Percentiles rank a stretch among this genome's conserved stretches.
Conservation (phyloP, 2,113 vertebrate species). For the Neomonachus schauinslandi region DNA sequence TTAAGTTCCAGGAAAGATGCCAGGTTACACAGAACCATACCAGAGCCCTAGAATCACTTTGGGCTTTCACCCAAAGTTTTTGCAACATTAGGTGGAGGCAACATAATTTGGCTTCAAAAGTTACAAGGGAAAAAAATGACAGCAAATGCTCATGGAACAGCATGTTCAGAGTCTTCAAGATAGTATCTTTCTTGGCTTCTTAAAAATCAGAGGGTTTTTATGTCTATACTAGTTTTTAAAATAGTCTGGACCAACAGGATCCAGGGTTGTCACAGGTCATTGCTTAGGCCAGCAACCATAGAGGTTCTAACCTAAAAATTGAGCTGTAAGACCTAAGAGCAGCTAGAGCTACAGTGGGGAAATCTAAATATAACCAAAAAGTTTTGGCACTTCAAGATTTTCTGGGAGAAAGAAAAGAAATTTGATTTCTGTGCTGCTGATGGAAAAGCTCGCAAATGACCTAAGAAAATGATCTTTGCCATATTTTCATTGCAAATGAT, state of each 20-base stretch:
- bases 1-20: constrained; percentile 73
- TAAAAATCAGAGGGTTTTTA: constrained; percentile 31
- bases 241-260: constrained; percentile 4
- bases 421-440: constrained; percentile 59
- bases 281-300: constrained; percentile 6
- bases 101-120: constrained; percentile 71
- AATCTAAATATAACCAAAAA: constrained; percentile 62
- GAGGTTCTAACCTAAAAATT: constrained; percentile 21
- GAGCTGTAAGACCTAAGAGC: background rate
- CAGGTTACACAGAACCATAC: constrained; percentile 75
- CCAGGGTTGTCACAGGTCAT: background rate
- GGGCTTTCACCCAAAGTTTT: constrained; percentile 73
- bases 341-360: constrained; percentile 50
- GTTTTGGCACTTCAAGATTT: constrained; percentile 55
- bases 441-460: constrained; percentile 59
- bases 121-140: constrained; percentile 49
- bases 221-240: constrained; percentile 36
- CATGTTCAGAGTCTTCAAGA: constrained; percentile 57
- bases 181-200: constrained; percentile 52
- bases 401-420: constrained; percentile 59
- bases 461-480: constrained; percentile 52
- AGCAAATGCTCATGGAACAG: constrained; percentile 60
- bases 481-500: constrained; percentile 38
- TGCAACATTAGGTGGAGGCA: constrained; percentile 75
- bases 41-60: constrained; percentile 74